Evolutionary conservation across 2,113 vertebrate genomes (phyloP), one percentile per base, ranked within the genome.

Genomic region (Acanthisitta chloris): DNA sequence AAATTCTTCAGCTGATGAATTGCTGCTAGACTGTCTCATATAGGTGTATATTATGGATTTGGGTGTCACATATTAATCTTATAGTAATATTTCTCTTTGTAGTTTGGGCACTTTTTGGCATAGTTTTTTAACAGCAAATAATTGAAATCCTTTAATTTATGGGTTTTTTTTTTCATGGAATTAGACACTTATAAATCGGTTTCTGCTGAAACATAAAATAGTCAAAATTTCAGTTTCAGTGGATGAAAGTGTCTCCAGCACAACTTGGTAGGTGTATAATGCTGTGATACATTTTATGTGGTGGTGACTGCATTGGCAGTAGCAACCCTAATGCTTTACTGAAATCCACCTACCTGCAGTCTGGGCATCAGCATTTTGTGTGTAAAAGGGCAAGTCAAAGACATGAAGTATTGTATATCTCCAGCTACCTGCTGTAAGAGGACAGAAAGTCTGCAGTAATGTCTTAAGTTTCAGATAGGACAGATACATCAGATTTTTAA

Each of bases 1-100:
- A 96, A 93, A 96, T 96, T 91, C 90, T 65, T 74, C 11, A 18
- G 8, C 66, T 94, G 91, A 81, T 74, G 59, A 86, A 70, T 65
- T 54, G 72, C 91, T 93, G 91, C 64, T 45, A 90, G 90, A 24
- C 62, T 88, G 71, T 77, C 74, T 94, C 72, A 5, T 18, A 73
- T 2, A 90, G 85, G 80, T 93, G 51, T 57, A 10, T 59, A 5
- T 78, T 86, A 81, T 55, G 82, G 81, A 93, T 95, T 92, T 86
- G 59, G 67, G 59, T 90, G 91, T 94, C 81, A 80, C 26, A 21
- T 52, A 40, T 86, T 95, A 93, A 86, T 94, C 90, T 66, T 70
- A 29, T 0, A 88, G 71, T 29, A 51, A 42, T 57, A 70, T 65
- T 93, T 90, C 46, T 83, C 71, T 94, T 94, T 95, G 67, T 92